Evolutionary conservation across 2,797 vertebrate genomes (phyloP).

Genomic region (Poeciliopsis presidionis): DNA sequence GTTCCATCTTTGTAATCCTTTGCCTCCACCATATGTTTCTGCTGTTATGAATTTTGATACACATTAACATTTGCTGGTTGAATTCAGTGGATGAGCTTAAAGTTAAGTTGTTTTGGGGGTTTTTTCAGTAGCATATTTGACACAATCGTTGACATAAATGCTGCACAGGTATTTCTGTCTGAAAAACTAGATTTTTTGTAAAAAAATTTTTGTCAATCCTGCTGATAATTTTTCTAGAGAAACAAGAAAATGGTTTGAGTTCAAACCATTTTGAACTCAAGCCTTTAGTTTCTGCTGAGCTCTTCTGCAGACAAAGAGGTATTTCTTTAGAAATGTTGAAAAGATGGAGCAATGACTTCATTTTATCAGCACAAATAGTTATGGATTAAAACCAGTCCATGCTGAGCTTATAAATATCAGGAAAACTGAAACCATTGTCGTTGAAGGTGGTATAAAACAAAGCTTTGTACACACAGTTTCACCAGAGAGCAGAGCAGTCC

Average conservation of each 20-base stretch:
- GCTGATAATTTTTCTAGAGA: no score
- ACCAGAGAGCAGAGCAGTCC: background rate
- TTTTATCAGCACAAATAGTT: background rate
- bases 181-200: no score
- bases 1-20: constrained; percentile 50
- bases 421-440: background rate
- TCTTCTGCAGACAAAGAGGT: background rate
- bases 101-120: background rate
- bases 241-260: no score
- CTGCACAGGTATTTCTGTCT: background rate
- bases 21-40: constrained; percentile 46
- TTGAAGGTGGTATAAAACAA: background rate
- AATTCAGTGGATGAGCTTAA: constrained; percentile 8
- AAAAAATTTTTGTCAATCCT: no score
- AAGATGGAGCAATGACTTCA: background rate
- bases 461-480: background rate
- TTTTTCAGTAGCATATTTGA: background rate
- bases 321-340: background rate
- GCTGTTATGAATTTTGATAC: constrained; percentile 41
- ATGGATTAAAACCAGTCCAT: background rate
- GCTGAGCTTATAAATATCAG: background rate
- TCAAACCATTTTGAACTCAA: no score
- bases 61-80: constrained; percentile 30
- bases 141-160: background rate
- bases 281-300: no score